Evolutionary conservation across 2,113 vertebrate species (phyloP).

Genomic region (Brachyhypopomus occidentalis): DNA sequence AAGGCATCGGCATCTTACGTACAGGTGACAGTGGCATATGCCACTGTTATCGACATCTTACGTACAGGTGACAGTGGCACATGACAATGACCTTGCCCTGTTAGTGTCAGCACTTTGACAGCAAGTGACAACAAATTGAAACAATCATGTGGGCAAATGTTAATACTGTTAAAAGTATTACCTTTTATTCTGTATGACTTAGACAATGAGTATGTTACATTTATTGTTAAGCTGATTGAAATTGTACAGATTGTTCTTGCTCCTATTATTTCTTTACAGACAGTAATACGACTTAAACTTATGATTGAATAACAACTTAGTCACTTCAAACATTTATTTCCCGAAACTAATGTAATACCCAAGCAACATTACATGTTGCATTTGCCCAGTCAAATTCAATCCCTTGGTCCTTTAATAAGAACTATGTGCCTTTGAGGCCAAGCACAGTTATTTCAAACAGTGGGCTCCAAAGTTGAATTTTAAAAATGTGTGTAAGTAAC

Average conservation of each 20-base stretch:
- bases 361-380: conserved; percentile 38
- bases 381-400: conserved; percentile 16
- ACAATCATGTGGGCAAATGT: no score
- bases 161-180: no score
- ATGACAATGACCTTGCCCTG: no score
- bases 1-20: no score
- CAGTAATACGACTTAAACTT: conserved; percentile 10
- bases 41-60: no score
- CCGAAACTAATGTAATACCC: conserved; percentile 9
- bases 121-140: no score
- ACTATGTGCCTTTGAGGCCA: conserved; percentile 1
- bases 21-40: no score
- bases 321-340: background rate
- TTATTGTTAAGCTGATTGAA: conserved; percentile 38
- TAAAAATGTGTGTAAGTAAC: conserved; percentile 43
- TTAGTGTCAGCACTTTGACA: no score
- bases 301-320: conserved; percentile 17
- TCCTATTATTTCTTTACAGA: conserved; percentile 21
- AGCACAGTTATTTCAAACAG: background rate
- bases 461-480: background rate
- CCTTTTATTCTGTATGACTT: no score
- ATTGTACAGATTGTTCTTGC: conserved; percentile 28
- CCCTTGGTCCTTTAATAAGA: conserved; percentile 12
- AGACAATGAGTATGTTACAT: background rate
- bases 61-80: no score